Evolutionary conservation across 2,113 vertebrate genomes (phyloP), one percentile per base, ranked within the genome.

Genomic region (Hippocampus abdominalis): DNA sequence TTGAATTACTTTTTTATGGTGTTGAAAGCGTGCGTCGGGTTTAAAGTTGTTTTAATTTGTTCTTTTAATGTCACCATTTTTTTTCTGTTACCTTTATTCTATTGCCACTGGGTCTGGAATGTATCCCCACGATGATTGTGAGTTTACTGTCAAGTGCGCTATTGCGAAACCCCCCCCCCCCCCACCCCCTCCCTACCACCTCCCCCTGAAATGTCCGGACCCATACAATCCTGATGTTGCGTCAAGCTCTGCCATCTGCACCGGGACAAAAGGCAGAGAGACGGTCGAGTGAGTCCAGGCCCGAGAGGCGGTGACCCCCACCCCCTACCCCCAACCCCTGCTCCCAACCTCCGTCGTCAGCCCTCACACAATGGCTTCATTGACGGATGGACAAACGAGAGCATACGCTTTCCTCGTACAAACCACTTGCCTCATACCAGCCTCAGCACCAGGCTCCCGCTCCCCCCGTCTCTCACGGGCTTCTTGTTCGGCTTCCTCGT

Each of bases 391-490:
- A 86, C 82, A 87, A 90, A 86, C 65, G 72, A 73, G 72, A 53
- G 79, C 86, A 80, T 83, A 83, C 77, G 76, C 81, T 79, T 39
- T 66, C 59, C 79, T 36, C 75, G 77, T 66, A 71, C 73, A 76
- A 71, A 84, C 68, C 85, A 90, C 91, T 91, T 89, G 90, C 91
- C 91, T 92, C 91, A 91, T 91, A 86, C 87, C 89, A 90, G 89
- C 87, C 87, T 87, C 83, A 83, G 86, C 84, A 76, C 81, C 82
- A 84, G 83, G 78, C 78, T 86, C 84, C 82, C 81, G 72, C 81
- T 86, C 79, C 81, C 83, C 32, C 32, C n/a, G n/a, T 79, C 63
- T 23, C 81, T 70, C 69, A 32, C 69, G 32, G 25, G 44, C 62
- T 60, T 60, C 70, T 54, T 23, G 61, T 64, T 70, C 64, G 21